phyloP scores from a whole-genome alignment of 1,140 invertebrate species.

The Drosophila setifemur region DNA sequence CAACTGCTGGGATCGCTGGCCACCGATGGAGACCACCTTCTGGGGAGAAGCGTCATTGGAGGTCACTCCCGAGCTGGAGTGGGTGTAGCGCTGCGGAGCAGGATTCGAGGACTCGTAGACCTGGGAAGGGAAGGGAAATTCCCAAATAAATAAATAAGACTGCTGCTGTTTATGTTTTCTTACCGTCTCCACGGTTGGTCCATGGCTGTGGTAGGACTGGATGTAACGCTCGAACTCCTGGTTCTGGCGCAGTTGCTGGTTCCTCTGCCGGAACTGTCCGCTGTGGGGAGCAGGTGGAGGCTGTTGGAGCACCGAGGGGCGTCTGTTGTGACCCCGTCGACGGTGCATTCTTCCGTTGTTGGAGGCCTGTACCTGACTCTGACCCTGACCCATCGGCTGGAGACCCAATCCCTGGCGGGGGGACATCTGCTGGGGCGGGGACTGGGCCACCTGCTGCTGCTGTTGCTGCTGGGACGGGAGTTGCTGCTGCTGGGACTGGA shows the following conservation, averaged over 20 bases:
- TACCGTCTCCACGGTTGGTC: conserved; percentile 77
- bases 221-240: conserved; percentile 80
- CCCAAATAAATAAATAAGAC: no score
- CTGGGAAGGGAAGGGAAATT: conserved; percentile 2
- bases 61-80: conserved; percentile 33
- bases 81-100: conserved; percentile 59
- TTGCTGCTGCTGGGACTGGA: conserved; percentile 13
- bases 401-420: conserved; percentile 55
- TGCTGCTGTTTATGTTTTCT: conserved; percentile 10
- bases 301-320: conserved; percentile 52
- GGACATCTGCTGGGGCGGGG: conserved; percentile 24
- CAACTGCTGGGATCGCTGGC: conserved; percentile 45
- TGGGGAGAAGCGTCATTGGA: conserved; percentile 27
- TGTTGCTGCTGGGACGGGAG: conserved; percentile 23
- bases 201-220: conserved; percentile 74
- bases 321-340: conserved; percentile 46
- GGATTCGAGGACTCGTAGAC: conserved; percentile 74
- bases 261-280: conserved; percentile 65
- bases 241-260: conserved; percentile 71
- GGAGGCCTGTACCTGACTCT: neutral
- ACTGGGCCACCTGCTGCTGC: conserved; percentile 3
- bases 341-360: conserved; percentile 42
- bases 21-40: conserved; percentile 46
- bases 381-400: conserved; percentile 29
- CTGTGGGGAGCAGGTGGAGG: conserved; percentile 49